phyloP scores from a whole-genome alignment of 2,797 vertebrate species.

The Anomalospiza imberbis region DNA sequence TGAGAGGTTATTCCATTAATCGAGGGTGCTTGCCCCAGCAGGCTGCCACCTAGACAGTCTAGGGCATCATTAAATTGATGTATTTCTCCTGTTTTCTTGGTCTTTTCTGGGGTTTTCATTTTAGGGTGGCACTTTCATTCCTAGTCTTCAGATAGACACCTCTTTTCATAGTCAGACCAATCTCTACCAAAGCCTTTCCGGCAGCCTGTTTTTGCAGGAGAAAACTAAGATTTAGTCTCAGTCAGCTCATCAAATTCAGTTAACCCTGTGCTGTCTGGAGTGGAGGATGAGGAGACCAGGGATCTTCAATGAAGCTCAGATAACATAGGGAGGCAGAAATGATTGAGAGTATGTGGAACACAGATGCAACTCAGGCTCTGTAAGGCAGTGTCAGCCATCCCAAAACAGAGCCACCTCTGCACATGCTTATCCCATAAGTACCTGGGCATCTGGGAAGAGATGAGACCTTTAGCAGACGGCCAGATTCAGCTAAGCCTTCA shows the following conservation, averaged over 20 bases:
- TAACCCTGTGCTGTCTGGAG: background rate
- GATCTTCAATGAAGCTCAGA: background rate
- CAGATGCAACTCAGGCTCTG: background rate
- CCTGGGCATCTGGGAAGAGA: background rate
- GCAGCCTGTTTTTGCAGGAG: background rate
- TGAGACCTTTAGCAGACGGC: background rate
- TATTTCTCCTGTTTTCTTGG: background rate
- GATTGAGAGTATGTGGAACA: background rate
- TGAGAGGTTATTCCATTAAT: constrained; percentile 63
- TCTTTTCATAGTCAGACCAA: background rate
- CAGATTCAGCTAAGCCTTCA: background rate
- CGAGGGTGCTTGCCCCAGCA: background rate
- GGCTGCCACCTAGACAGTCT: constrained; percentile 19
- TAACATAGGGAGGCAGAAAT: background rate
- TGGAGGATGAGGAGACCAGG: background rate
- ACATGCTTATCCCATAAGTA: background rate
- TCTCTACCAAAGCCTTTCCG: background rate
- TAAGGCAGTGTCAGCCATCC: background rate
- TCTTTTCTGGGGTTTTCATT: background rate
- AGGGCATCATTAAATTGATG: background rate
- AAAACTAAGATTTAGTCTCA: background rate
- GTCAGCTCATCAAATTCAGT: rapidly evolving
- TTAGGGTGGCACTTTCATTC: background rate
- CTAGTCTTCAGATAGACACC: background rate
- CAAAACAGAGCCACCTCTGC: background rate